These are phyloP conservation scores for Mus minutoides DNA, from an alignment of 2,797 vertebrate genomes.

Conservation along the genomic window DNA sequence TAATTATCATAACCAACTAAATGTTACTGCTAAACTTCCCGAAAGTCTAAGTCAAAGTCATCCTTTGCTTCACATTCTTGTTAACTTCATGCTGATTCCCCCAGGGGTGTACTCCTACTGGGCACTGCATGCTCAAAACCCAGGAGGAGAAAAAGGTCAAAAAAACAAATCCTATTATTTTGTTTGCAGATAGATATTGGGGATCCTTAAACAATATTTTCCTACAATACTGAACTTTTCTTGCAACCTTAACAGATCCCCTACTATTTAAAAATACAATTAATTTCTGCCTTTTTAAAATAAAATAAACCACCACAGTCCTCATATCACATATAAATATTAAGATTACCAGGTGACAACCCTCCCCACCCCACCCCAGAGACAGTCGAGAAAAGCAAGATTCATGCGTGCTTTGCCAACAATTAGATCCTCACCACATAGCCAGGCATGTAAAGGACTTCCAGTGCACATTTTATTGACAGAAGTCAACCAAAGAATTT, in stretches of 20 bases:
- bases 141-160: rapidly evolving
- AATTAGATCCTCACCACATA: background rate
- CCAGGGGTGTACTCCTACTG: background rate
- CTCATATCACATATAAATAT: background rate
- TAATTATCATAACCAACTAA: background rate
- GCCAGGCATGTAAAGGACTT: background rate
- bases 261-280: background rate
- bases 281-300: background rate
- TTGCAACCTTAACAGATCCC: background rate
- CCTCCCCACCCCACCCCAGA: background rate
- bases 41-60: background rate
- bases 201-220: background rate
- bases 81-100: background rate
- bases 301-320: background rate
- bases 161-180: background rate
- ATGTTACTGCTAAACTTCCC: background rate
- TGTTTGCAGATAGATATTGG: background rate
- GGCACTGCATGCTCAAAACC: too few relatives aligned
- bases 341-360: background rate
- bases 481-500: background rate
- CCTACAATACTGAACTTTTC: background rate
- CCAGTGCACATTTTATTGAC: background rate
- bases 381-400: background rate
- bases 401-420: background rate
- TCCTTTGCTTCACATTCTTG: background rate